A percentile compares a stretch with the other conserved stretches of the same genome.
phyloP scores from a whole-genome alignment of 2,113 vertebrate genomes.

The Bufo bufo region DNA sequence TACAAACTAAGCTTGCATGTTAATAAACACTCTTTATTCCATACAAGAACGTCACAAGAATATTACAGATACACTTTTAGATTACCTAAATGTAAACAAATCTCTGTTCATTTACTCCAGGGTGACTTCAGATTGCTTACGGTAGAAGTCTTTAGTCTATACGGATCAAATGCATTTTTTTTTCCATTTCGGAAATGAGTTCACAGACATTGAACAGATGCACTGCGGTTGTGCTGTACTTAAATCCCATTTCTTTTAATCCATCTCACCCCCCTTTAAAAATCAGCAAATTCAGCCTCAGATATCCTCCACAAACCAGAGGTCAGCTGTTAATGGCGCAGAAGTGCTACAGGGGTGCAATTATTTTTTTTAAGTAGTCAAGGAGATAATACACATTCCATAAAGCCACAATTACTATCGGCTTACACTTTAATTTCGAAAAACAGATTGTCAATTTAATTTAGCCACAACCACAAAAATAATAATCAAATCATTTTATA shows the following conservation, averaged over 20 bases:
- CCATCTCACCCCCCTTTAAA: constrained; percentile 54
- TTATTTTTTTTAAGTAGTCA: constrained; percentile 66
- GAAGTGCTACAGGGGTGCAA: constrained; percentile 56
- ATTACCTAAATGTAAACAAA: constrained; percentile 60
- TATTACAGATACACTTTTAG: constrained; percentile 8
- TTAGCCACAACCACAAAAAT: constrained; percentile 49
- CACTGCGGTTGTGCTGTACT: constrained; percentile 58
- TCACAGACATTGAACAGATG: constrained; percentile 53
- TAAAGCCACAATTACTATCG: constrained; percentile 49
- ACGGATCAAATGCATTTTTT: constrained; percentile 62
- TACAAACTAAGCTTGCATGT: not conserved
- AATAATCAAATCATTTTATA: constrained; percentile 34
- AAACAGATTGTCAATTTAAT: constrained; percentile 61
- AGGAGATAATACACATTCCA: constrained; percentile 61
- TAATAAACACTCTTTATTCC: not conserved
- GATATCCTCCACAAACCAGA: constrained; percentile 56
- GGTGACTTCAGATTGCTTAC: constrained; percentile 54
- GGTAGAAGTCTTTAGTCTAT: constrained; percentile 48
- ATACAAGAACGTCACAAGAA: not conserved
- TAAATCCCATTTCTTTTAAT: constrained; percentile 65
- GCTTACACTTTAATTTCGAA: constrained; percentile 61
- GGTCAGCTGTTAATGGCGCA: constrained; percentile 63
- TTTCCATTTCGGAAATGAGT: constrained; percentile 59
- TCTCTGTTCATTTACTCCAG: constrained; percentile 54
- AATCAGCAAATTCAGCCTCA: constrained; percentile 64